Evolutionary conservation across 2,888 invertebrate genomes (phyloP).

Genomic region (Sericinus montela): DNA sequence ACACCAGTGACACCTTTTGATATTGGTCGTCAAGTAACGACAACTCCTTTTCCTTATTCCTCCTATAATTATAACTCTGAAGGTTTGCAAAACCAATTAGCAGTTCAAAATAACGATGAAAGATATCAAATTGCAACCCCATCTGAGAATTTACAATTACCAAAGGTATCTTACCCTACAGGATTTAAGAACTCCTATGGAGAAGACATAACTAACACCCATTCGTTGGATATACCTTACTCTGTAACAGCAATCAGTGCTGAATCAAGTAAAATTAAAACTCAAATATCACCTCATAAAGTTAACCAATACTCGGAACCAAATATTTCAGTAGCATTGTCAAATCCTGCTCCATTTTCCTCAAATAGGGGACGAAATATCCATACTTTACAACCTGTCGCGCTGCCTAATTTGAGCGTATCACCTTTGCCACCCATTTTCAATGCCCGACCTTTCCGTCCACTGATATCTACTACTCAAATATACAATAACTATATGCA

Average conservation of each 20-base stretch:
- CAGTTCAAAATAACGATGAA: constrained; percentile 43
- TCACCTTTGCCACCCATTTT: constrained; percentile 81
- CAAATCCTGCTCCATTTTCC: constrained; percentile 67
- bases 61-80: constrained; percentile 42
- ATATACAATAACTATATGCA: constrained; percentile 51
- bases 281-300: constrained; percentile 52
- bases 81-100: constrained; percentile 44
- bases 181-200: constrained; percentile 70
- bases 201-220: constrained; percentile 55
- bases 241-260: constrained; percentile 61
- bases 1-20: constrained; percentile 37
- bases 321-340: constrained; percentile 56
- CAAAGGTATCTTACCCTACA: constrained; percentile 53
- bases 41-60: constrained; percentile 38
- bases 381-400: constrained; percentile 77
- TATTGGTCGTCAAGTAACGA: constrained; percentile 35
- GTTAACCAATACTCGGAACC: constrained; percentile 32
- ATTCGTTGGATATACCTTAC: constrained; percentile 52
- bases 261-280: constrained; percentile 63
- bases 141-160: constrained; percentile 47
- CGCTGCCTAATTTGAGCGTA: constrained; percentile 82
- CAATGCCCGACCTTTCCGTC: constrained; percentile 79
- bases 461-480: constrained; percentile 40
- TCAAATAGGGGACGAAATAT: constrained; percentile 68
- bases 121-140: constrained; percentile 40